These are phyloP conservation scores for Sisyra nigra DNA, from an alignment of 2,888 invertebrate species.

Conservation along the genomic window DNA sequence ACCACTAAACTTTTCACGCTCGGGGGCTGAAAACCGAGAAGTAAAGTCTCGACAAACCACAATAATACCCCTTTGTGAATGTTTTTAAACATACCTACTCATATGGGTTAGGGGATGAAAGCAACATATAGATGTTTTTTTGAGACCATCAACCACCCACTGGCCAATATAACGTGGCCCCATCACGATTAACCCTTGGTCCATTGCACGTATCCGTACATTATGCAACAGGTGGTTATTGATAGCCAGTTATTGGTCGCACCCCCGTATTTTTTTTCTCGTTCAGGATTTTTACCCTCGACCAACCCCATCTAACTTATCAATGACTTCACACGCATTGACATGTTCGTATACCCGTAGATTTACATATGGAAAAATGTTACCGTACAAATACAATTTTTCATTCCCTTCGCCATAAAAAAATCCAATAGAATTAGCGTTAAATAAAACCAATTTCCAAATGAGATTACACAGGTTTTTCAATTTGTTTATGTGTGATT, in stretches of 20 bases:
- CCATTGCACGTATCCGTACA: background rate
- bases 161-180: background rate
- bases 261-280: background rate
- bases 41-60: constrained; percentile 7
- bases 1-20: constrained; percentile 8
- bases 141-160: background rate
- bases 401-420: no score
- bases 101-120: background rate
- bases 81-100: background rate
- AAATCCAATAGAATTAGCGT: no score
- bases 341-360: no score
- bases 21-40: constrained; percentile 6
- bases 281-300: no score
- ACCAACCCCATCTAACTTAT: no score
- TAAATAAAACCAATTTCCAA: no score
- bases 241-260: constrained; percentile 29
- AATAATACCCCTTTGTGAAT: constrained; percentile 6
- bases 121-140: background rate
- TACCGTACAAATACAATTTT: no score
- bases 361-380: no score
- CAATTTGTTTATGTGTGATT: no score
- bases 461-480: no score
- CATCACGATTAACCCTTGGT: background rate
- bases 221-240: constrained; percentile 29
- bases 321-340: no score